phyloP scores from a whole-genome alignment of 1,140 invertebrate species.

The Magallana ariakensis region DNA sequence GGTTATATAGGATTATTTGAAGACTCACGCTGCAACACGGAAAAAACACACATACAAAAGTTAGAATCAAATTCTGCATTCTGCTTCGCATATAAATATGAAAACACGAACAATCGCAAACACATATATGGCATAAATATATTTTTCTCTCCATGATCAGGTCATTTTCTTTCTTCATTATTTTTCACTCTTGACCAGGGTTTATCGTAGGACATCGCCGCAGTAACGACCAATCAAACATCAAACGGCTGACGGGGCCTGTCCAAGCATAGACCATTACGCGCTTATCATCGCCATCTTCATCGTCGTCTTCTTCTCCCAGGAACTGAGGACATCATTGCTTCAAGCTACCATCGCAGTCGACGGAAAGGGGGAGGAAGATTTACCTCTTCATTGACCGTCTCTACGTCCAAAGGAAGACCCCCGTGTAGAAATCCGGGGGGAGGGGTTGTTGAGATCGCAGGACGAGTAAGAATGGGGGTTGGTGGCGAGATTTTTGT shows the following conservation, averaged over 20 bases:
- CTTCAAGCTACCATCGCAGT: neutral
- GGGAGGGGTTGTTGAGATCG: conserved; percentile 13
- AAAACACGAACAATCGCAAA: conserved; percentile 23
- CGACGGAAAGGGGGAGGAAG: neutral
- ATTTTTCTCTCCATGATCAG: neutral
- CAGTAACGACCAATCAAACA: conserved; percentile 12
- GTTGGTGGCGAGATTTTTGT: conserved; percentile 13
- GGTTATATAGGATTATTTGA: neutral
- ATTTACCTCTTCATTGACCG: too few relatives aligned
- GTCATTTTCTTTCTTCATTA: neutral
- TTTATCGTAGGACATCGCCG: neutral
- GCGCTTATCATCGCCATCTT: neutral
- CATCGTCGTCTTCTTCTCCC: neutral
- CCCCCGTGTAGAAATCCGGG: conserved; percentile 2
- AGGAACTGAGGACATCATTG: neutral
- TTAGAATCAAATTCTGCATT: conserved; percentile 33
- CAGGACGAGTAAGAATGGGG: neutral
- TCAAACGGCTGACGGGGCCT: neutral
- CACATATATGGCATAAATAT: conserved; percentile 37
- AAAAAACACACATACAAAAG: conserved; percentile 25
- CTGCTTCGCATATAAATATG: conserved; percentile 36
- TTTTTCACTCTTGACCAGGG: conserved; percentile 23
- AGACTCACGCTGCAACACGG: neutral
- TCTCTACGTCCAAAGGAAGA: too few relatives aligned
- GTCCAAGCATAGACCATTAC: too few relatives aligned